These are phyloP conservation scores for Entomobrya proxima DNA, from an alignment of 2,888 invertebrate genomes.

Conservation along the genomic window DNA sequence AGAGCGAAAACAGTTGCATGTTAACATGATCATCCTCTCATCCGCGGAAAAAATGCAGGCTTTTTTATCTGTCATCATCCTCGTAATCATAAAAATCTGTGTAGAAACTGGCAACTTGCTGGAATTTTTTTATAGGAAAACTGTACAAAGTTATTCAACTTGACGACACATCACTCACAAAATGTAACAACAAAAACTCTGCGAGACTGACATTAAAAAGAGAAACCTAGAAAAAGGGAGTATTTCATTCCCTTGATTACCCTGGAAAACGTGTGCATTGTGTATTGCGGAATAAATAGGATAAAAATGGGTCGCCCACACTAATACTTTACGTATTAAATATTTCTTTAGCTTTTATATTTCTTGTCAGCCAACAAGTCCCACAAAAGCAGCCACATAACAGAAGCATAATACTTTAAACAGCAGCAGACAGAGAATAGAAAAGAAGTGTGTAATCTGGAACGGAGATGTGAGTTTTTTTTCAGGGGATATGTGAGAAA, in stretches of 20 bases:
- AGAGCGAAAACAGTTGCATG: no score
- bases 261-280: not conserved
- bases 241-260: not conserved
- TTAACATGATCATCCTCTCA: no score
- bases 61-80: no score
- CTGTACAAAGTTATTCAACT: not conserved
- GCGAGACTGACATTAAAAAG: no score
- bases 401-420: not conserved
- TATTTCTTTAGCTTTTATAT: not conserved
- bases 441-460: constrained; percentile 16
- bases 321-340: no score
- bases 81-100: no score
- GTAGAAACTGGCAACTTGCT: no score
- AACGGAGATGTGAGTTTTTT: not conserved
- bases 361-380: not conserved
- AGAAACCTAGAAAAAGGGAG: not conserved
- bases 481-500: no score
- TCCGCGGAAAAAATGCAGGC: no score
- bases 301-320: constrained; percentile 11
- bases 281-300: not conserved
- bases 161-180: not conserved
- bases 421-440: not conserved
- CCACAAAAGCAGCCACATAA: no score
- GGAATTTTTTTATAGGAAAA: no score
- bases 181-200: no score